phyloP scores from a whole-genome alignment of 1,140 invertebrate genomes.

The Episyrphus balteatus region DNA sequence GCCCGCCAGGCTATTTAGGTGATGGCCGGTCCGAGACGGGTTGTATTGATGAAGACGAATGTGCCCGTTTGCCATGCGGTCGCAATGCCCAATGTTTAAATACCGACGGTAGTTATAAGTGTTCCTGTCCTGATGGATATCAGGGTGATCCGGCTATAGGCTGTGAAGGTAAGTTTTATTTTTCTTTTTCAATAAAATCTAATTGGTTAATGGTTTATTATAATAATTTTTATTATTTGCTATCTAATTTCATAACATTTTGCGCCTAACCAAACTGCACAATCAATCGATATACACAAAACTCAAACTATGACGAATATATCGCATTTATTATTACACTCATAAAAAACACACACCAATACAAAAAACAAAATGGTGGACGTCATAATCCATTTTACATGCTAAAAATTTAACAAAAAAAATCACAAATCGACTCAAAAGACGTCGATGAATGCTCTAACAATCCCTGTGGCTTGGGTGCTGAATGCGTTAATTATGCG shows the following conservation, averaged over 20 bases:
- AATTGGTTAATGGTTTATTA: too few species aligned
- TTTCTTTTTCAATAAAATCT: background rate
- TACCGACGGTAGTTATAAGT: slow-evolving; percentile 58
- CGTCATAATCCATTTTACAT: background rate
- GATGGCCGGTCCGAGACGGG: slow-evolving; percentile 54
- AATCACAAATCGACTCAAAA: slow-evolving; percentile 9
- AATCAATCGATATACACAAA: slow-evolving; percentile 11
- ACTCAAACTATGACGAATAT: slow-evolving; percentile 11
- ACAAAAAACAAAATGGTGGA: slow-evolving; percentile 1
- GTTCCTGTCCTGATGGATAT: slow-evolving; percentile 64
- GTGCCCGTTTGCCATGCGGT: slow-evolving; percentile 54
- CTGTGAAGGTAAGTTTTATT: slow-evolving; percentile 51
- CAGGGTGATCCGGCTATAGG: slow-evolving; percentile 57
- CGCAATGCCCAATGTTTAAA: slow-evolving; percentile 61
- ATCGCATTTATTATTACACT: background rate
- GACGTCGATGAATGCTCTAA: slow-evolving; percentile 82
- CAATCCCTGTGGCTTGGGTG: slow-evolving; percentile 56
- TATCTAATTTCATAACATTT: slow-evolving; percentile 2
- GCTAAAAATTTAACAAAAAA: background rate
- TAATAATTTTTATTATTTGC: slow-evolving; percentile 6
- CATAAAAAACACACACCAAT: slow-evolving; percentile 1
- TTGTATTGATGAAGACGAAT: slow-evolving; percentile 61
- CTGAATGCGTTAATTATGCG: slow-evolving; percentile 61
- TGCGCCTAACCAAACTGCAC: slow-evolving; percentile 12
- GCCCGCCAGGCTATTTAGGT: slow-evolving; percentile 66